These are phyloP conservation scores for Nyctalus aviator DNA, from an alignment of 2,797 vertebrate species.

Conservation along the genomic window DNA sequence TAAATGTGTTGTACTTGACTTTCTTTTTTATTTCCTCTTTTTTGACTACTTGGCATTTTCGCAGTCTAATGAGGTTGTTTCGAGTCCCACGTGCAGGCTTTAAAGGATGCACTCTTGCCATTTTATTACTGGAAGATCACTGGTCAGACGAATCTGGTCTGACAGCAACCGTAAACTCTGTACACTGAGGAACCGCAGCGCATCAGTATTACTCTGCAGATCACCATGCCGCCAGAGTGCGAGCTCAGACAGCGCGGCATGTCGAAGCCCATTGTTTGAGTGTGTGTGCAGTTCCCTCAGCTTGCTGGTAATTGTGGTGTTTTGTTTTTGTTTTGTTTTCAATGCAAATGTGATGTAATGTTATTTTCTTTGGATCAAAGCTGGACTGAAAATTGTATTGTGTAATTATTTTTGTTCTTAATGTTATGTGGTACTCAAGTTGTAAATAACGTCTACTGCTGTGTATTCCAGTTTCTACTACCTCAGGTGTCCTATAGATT, in stretches of 20 bases:
- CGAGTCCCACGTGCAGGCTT: conserved; percentile 91
- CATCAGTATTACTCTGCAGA: conserved; percentile 94
- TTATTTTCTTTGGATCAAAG: conserved; percentile 94
- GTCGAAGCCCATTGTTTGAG: conserved; percentile 87
- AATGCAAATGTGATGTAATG: conserved; percentile 92
- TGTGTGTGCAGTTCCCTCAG: conserved; percentile 87
- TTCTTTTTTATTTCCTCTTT: conserved; percentile 80
- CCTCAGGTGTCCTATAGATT: conserved; percentile 96
- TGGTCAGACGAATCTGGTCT: conserved; percentile 87
- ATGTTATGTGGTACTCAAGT: conserved; percentile 95
- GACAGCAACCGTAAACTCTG: conserved; percentile 88
- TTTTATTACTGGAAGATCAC: conserved; percentile 92
- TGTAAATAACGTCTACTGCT: conserved; percentile 94
- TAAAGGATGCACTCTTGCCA: conserved; percentile 92
- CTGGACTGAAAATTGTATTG: conserved; percentile 94
- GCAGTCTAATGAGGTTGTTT: conserved; percentile 87
- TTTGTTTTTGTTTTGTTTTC: conserved; percentile 80
- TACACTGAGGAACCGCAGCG: conserved; percentile 91
- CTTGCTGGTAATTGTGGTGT: conserved; percentile 91
- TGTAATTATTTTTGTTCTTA: conserved; percentile 93
- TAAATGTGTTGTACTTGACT: conserved; percentile 92
- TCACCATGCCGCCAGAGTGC: conserved; percentile 90
- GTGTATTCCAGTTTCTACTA: conserved; percentile 97
- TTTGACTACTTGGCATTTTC: conserved; percentile 87
- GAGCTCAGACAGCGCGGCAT: conserved; percentile 88